Percentiles rank a stretch among this genome's conserved stretches.
Conservation (phyloP, 2,888 invertebrate genomes). For the Lissonota sp. region DNA sequence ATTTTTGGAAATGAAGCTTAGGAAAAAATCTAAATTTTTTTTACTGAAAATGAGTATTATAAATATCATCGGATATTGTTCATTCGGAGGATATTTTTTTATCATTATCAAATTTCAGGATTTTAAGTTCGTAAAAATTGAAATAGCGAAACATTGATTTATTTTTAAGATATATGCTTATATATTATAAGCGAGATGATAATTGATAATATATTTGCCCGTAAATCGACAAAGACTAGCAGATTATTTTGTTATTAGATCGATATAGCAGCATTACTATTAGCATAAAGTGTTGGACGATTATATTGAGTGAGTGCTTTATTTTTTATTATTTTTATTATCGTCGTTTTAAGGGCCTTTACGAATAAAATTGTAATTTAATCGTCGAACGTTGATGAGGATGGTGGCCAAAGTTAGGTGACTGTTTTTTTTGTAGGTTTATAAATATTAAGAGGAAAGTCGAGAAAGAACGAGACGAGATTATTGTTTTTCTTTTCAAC, state of each 20-base stretch:
- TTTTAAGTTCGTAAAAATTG: no score
- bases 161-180: slow-evolving; percentile 67
- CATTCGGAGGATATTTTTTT: no score
- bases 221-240: slow-evolving; percentile 63
- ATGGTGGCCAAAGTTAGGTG: slow-evolving; percentile 63
- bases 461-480: slow-evolving; percentile 25
- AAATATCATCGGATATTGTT: no score
- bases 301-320: slow-evolving; percentile 32
- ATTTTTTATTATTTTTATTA: slow-evolving; percentile 35
- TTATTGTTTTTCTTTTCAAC: not conserved
- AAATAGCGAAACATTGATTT: no score
- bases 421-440: slow-evolving; percentile 36
- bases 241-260: slow-evolving; percentile 41
- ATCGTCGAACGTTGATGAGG: slow-evolving; percentile 32
- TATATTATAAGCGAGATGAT: slow-evolving; percentile 73
- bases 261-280: slow-evolving; percentile 48
- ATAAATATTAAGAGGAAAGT: slow-evolving; percentile 23
- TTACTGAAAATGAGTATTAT: no score
- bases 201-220: slow-evolving; percentile 72
- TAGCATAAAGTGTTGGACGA: slow-evolving; percentile 44
- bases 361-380: slow-evolving; percentile 52
- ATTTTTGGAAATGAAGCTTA: no score
- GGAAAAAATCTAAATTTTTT: no score
- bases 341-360: slow-evolving; percentile 28
- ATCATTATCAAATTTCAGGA: no score